Conservation (phyloP, 2,888 invertebrate genomes). For the Dryobota labecula region DNA sequence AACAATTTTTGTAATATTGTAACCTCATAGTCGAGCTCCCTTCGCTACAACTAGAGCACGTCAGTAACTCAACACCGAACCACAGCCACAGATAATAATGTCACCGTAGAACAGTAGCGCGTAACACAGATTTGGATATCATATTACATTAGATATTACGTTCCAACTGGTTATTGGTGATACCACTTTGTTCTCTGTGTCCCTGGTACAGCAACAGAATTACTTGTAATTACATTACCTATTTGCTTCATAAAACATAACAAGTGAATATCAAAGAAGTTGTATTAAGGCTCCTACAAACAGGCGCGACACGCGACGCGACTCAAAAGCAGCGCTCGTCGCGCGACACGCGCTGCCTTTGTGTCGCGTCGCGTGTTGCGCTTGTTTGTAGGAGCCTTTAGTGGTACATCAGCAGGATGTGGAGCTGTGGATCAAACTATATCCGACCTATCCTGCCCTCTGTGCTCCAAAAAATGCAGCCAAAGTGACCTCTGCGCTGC, state of each 20-base stretch:
- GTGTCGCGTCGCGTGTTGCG: too few relatives aligned
- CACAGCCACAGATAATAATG: constrained; percentile 5
- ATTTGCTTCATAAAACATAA: background rate
- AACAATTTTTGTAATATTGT: constrained; percentile 1
- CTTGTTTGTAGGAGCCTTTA: too few relatives aligned
- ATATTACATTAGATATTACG: constrained; percentile 34
- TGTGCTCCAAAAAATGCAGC: too few relatives aligned
- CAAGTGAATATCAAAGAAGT: background rate
- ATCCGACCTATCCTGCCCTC: background rate
- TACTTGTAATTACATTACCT: background rate
- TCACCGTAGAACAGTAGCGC: constrained; percentile 41
- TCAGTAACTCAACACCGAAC: constrained; percentile 30
- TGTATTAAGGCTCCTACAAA: too few relatives aligned
- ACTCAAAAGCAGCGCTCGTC: too few relatives aligned
- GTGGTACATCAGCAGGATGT: background rate
- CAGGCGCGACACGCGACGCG: too few relatives aligned
- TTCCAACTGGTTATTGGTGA: constrained; percentile 37
- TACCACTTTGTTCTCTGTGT: constrained; percentile 14
- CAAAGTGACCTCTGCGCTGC: too few relatives aligned
- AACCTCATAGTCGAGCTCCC: background rate
- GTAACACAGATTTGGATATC: constrained; percentile 47
- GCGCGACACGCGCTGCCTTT: too few relatives aligned
- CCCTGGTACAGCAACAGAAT: constrained; percentile 13
- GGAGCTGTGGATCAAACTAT: background rate
- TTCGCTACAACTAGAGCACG: constrained; percentile 34